These are phyloP conservation scores for Cryptoleucopteryx plumbea DNA, from an alignment of 2,113 vertebrate species.

Conservation along the genomic window DNA sequence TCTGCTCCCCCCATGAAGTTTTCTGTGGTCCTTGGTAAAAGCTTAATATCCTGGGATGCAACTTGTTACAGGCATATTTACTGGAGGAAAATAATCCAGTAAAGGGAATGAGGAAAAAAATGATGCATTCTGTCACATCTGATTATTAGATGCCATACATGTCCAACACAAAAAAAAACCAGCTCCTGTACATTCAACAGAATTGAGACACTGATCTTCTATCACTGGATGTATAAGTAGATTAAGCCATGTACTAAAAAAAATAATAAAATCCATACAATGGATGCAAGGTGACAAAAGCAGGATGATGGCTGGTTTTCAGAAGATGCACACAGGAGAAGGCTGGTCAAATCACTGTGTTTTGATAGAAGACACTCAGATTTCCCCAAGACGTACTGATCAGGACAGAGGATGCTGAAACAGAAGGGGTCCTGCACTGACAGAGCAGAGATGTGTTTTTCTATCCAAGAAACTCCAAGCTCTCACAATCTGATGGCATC, in stretches of 20 bases:
- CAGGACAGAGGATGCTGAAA: background rate
- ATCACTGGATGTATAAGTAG: background rate
- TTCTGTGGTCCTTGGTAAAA: background rate
- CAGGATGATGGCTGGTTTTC: background rate
- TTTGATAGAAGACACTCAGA: background rate
- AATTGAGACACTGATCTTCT: background rate
- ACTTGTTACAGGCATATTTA: background rate
- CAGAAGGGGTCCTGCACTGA: background rate
- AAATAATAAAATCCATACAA: background rate
- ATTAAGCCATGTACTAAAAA: background rate
- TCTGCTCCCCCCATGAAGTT: background rate
- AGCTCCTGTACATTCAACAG: background rate
- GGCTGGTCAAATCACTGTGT: background rate
- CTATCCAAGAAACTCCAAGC: background rate
- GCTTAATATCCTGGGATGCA: background rate
- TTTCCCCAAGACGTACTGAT: accelerated
- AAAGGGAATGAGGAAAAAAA: background rate
- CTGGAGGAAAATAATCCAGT: background rate
- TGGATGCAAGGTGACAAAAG: background rate
- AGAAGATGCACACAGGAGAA: background rate
- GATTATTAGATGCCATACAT: background rate
- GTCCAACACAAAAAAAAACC: background rate
- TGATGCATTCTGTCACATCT: background rate
- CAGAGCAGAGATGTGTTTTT: background rate
- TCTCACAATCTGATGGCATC: background rate